Evolutionary conservation across 1,140 invertebrate genomes (phyloP).

Genomic region (Chelonus insularis): DNA sequence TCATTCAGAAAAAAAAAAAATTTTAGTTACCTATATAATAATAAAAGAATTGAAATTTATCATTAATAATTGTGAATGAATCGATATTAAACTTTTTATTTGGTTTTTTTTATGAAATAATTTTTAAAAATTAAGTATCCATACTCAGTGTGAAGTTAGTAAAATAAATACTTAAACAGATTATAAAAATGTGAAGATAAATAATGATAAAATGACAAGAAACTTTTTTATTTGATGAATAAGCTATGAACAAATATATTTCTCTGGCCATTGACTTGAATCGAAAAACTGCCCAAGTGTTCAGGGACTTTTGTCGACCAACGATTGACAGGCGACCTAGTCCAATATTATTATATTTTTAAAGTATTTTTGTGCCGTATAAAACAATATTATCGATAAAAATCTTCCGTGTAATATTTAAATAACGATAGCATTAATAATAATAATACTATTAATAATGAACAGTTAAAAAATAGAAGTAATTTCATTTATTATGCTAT

Average conservation of each 20-base stretch:
- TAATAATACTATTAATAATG: neutral
- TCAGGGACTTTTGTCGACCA: conserved; percentile 23
- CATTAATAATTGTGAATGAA: too few relatives aligned
- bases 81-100: too few relatives aligned
- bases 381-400: neutral
- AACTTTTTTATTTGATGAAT: neutral
- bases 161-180: too few relatives aligned
- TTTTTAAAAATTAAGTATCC: too few relatives aligned
- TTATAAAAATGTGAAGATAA: neutral
- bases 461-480: neutral
- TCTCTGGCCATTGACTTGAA: conserved; percentile 12
- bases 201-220: neutral
- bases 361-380: conserved; percentile 4
- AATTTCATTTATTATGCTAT: too few relatives aligned
- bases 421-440: neutral
- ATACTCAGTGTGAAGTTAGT: too few relatives aligned
- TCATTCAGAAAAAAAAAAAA: too few relatives aligned
- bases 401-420: neutral
- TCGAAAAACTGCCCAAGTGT: conserved; percentile 27
- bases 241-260: neutral
- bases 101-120: too few relatives aligned
- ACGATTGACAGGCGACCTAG: neutral
- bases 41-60: too few relatives aligned
- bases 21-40: too few relatives aligned
- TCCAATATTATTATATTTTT: conserved; percentile 14